These are phyloP conservation scores for Clarias batrachus DNA, from an alignment of 2,113 vertebrate genomes.

Conservation along the genomic window DNA sequence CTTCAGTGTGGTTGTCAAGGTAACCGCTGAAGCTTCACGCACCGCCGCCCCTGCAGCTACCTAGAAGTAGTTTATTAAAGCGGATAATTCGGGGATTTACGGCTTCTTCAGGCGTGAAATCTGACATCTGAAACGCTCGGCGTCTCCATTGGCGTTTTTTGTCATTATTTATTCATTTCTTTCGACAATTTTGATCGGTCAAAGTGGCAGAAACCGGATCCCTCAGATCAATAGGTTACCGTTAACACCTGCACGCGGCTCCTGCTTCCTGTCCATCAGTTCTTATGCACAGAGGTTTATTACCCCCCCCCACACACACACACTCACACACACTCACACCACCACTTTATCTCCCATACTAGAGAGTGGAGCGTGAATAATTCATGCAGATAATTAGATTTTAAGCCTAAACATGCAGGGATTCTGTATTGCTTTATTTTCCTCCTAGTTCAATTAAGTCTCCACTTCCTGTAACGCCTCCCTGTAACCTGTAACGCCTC, in stretches of 20 bases:
- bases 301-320: not conserved
- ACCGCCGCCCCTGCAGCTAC: not conserved
- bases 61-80: not conserved
- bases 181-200: not conserved
- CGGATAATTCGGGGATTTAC: not conserved
- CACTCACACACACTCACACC: no score
- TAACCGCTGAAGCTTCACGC: not conserved
- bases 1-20: not conserved
- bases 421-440: not conserved
- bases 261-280: not conserved
- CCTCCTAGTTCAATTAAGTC: not conserved
- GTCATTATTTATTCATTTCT: constrained; percentile 14
- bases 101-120: not conserved
- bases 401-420: not conserved
- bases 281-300: not conserved
- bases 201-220: not conserved
- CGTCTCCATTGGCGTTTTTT: not conserved
- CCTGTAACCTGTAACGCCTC: not conserved
- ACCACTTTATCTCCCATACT: not conserved
- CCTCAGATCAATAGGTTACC: not conserved
- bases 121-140: not conserved
- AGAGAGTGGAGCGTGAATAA: not conserved
- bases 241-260: not conserved
- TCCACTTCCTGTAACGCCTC: not conserved
- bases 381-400: not conserved